A percentile compares a stretch with the other conserved stretches of the same genome.
These are phyloP conservation scores for Lordiphosa fenestrarum DNA, from an alignment of 2,888 invertebrate genomes.

Conservation along the genomic window DNA sequence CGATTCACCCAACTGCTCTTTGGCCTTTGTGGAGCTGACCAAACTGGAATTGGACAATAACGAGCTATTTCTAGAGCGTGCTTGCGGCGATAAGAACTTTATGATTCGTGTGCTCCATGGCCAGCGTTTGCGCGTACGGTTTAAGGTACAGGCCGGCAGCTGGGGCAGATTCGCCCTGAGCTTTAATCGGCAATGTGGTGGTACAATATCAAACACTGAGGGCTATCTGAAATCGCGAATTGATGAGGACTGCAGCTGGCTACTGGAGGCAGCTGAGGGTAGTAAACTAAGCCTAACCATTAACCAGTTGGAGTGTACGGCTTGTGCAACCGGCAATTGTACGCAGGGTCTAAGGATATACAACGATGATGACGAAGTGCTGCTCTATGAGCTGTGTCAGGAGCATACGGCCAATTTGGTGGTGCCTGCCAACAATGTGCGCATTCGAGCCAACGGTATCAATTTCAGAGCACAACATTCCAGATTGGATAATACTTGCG, in stretches of 20 bases:
- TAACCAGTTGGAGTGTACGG: slow-evolving; percentile 64
- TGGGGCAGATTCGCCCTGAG: slow-evolving; percentile 74
- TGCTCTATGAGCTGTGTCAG: slow-evolving; percentile 48
- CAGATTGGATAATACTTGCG: slow-evolving; percentile 83
- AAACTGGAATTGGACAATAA: slow-evolving; percentile 62
- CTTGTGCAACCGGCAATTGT: slow-evolving; percentile 44
- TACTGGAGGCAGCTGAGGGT: slow-evolving; percentile 41
- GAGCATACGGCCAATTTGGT: slow-evolving; percentile 52
- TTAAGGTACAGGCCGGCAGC: slow-evolving; percentile 81
- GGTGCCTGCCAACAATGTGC: slow-evolving; percentile 43
- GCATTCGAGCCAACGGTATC: slow-evolving; percentile 45
- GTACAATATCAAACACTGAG: slow-evolving; percentile 19
- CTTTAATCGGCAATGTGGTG: slow-evolving; percentile 61
- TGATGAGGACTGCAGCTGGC: slow-evolving; percentile 64
- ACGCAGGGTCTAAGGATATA: slow-evolving; percentile 43
- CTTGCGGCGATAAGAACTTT: slow-evolving; percentile 83
- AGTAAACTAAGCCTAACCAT: slow-evolving; percentile 63
- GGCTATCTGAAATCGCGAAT: slow-evolving; percentile 62
- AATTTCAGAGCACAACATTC: slow-evolving; percentile 80
- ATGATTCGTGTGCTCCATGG: slow-evolving; percentile 81
- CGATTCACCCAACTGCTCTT: slow-evolving; percentile 82
- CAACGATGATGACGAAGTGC: slow-evolving; percentile 37
- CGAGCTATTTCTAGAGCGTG: slow-evolving; percentile 81
- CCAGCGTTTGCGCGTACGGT: slow-evolving; percentile 84
- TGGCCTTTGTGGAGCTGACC: slow-evolving; percentile 83